Conservation (phyloP, 2,888 invertebrate genomes). For the Uropetala carovei region DNA sequence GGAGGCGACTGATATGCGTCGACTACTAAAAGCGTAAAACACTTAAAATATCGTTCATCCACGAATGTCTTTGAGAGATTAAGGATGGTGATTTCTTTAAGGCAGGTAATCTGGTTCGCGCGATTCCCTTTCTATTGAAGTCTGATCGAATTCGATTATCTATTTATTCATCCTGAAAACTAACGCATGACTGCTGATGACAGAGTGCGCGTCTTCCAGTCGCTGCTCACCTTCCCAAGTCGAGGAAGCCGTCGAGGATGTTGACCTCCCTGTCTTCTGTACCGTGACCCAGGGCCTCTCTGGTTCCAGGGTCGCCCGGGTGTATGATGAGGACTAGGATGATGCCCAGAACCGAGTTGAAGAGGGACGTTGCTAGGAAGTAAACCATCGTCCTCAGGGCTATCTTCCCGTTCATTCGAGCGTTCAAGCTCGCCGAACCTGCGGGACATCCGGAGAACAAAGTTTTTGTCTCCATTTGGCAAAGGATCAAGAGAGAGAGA, state of each 20-base stretch:
- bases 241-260: conserved; percentile 90
- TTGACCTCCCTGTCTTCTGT: conserved; percentile 81
- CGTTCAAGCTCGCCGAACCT: conserved; percentile 91
- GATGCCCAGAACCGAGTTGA: conserved; percentile 88
- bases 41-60: no score
- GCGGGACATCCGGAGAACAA: conserved; percentile 71
- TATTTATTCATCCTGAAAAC: neutral
- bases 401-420: conserved; percentile 90
- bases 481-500: neutral
- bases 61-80: no score
- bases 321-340: conserved; percentile 84
- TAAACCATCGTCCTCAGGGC: conserved; percentile 88
- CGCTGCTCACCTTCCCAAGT: conserved; percentile 87
- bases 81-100: no score
- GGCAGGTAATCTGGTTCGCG: no score
- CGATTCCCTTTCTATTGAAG: neutral
- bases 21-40: no score
- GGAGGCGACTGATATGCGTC: no score
- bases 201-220: neutral
- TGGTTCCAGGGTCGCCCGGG: conserved; percentile 83
- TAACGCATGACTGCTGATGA: neutral
- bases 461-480: neutral
- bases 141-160: neutral
- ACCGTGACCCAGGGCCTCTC: conserved; percentile 73
- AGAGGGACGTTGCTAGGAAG: conserved; percentile 87